Conservation (phyloP, 2,797 vertebrate species). For the Bradypodion ventrale region DNA sequence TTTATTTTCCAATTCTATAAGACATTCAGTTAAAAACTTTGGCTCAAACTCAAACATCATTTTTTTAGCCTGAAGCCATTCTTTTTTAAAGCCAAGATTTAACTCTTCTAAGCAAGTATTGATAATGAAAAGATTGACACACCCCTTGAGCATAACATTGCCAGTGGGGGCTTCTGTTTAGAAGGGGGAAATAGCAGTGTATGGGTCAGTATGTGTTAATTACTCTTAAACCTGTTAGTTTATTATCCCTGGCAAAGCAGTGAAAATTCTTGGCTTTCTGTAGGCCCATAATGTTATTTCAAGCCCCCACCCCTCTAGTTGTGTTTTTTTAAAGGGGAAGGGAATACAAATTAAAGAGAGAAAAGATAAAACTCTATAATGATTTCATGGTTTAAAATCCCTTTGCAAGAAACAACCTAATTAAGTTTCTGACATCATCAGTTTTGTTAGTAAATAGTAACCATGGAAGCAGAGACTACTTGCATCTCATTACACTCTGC, state of each 20-base stretch:
- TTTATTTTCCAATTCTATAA: neutral
- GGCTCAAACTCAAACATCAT: neutral
- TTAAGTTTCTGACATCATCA: constrained; percentile 76
- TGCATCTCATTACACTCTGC: constrained; percentile 68
- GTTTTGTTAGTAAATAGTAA: constrained; percentile 77
- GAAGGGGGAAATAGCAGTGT: constrained; percentile 36
- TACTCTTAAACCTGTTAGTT: constrained; percentile 68
- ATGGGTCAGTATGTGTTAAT: constrained; percentile 66
- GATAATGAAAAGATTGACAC: constrained; percentile 32
- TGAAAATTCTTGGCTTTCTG: constrained; percentile 54
- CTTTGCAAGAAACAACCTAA: constrained; percentile 71
- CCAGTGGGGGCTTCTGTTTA: constrained; percentile 40
- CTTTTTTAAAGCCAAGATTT: constrained; percentile 32
- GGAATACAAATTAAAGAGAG: constrained; percentile 61
- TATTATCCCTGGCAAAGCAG: constrained; percentile 58
- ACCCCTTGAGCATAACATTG: constrained; percentile 7
- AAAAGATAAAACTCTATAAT: constrained; percentile 69
- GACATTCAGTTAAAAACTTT: neutral
- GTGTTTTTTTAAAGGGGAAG: constrained; percentile 39
- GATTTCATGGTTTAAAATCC: constrained; percentile 70
- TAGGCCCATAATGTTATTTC: constrained; percentile 48
- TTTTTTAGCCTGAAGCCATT: constrained; percentile 24
- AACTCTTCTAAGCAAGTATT: constrained; percentile 45
- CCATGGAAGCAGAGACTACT: constrained; percentile 63
- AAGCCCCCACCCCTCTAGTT: constrained; percentile 12